phyloP scores from a whole-genome alignment of 2,113 vertebrate species.

The Phasianus colchicus region DNA sequence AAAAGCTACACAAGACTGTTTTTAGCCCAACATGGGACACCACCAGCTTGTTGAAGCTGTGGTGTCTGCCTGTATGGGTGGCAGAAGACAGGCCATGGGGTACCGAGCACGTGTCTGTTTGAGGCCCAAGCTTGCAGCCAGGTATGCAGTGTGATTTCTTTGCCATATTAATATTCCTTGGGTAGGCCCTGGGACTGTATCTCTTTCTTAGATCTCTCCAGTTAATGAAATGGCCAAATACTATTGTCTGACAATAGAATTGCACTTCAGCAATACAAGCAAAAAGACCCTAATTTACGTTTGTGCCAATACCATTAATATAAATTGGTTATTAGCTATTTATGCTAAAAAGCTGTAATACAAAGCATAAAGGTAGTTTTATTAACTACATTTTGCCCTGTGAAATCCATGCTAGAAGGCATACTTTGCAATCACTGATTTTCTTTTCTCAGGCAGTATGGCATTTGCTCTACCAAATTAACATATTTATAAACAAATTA shows the following conservation, averaged over 20 bases:
- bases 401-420: slow-evolving; percentile 68
- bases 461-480: slow-evolving; percentile 72
- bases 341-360: slow-evolving; percentile 74
- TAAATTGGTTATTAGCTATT: slow-evolving; percentile 79
- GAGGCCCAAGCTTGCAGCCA: slow-evolving; percentile 19
- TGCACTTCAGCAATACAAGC: slow-evolving; percentile 52
- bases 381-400: slow-evolving; percentile 69
- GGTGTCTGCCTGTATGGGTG: fast-evolving
- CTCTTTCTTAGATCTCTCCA: slow-evolving; percentile 58
- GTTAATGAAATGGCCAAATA: slow-evolving; percentile 72
- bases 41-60: not conserved
- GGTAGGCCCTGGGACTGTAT: slow-evolving; percentile 41
- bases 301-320: slow-evolving; percentile 72
- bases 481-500: slow-evolving; percentile 79
- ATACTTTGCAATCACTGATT: slow-evolving; percentile 60
- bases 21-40: not conserved
- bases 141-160: slow-evolving; percentile 49
- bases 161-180: slow-evolving; percentile 66
- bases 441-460: slow-evolving; percentile 1
- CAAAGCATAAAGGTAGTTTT: slow-evolving; percentile 77
- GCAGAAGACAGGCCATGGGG: not conserved
- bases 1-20: fast-evolving
- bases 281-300: slow-evolving; percentile 74
- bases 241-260: slow-evolving; percentile 44
- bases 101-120: fast-evolving